Conservation (phyloP, 2,113 vertebrate genomes). For the Lepus timidus region DNA sequence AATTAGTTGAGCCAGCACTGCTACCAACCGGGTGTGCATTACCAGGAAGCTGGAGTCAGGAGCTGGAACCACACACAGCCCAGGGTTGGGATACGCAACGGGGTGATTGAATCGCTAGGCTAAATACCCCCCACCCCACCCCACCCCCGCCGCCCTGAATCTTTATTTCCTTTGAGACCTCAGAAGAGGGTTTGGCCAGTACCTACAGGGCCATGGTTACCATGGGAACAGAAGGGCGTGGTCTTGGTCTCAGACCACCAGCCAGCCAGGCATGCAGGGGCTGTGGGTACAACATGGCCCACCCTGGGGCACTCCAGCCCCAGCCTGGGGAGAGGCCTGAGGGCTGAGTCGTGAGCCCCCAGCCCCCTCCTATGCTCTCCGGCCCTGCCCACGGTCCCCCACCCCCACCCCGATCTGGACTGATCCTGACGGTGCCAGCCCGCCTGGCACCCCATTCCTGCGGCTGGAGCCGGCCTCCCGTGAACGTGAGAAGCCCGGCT, state of each 20-base stretch:
- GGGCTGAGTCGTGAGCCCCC: background rate
- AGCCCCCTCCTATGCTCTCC: background rate
- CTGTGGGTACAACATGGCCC: background rate
- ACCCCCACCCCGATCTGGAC: background rate
- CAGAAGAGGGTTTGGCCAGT: background rate
- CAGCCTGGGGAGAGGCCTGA: background rate
- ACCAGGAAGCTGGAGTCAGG: too few species aligned
- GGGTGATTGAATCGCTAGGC: too few species aligned
- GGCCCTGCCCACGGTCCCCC: background rate
- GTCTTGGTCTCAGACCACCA: background rate
- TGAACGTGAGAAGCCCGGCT: conserved; percentile 53
- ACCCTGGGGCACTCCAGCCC: background rate
- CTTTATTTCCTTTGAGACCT: background rate
- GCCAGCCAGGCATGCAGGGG: background rate
- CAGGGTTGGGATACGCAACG: too few species aligned
- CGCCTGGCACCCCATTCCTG: conserved; percentile 6
- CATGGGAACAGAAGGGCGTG: background rate
- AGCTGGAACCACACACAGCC: too few species aligned
- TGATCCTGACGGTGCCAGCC: conserved; percentile 38
- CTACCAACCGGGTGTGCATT: too few species aligned
- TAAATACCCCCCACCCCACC: too few species aligned
- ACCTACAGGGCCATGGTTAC: background rate
- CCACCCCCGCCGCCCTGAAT: background rate
- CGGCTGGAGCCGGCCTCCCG: conserved; percentile 57
- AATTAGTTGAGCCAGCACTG: too few species aligned